Conservation (phyloP, 2,113 vertebrate species). For the Heterochromis multidens region DNA sequence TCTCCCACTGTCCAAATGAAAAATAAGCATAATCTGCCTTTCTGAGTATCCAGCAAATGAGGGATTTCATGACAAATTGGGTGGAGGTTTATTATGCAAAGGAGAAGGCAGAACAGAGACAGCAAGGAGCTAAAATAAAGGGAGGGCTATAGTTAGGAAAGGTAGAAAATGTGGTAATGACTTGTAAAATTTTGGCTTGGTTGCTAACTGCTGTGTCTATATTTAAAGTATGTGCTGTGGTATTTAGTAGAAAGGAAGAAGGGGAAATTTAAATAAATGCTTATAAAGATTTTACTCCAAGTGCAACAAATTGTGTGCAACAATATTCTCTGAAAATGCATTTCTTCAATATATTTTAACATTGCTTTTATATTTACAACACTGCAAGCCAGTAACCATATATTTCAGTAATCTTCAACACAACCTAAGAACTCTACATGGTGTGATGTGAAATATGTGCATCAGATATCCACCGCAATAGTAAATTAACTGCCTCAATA, state of each 20-base stretch:
- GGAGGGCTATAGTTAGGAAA: slow-evolving; percentile 27
- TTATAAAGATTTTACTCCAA: background rate
- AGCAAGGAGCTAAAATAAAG: slow-evolving; percentile 34
- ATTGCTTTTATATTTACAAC: background rate
- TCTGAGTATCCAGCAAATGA: slow-evolving; percentile 99
- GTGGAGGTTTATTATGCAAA: slow-evolving; percentile 87
- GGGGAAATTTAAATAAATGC: background rate
- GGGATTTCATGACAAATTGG: slow-evolving; percentile 99
- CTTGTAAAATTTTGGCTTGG: slow-evolving; percentile 35
- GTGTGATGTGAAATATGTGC: slow-evolving; percentile 22
- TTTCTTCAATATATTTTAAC: background rate
- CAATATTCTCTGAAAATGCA: background rate
- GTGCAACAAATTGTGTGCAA: background rate
- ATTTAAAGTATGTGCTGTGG: background rate
- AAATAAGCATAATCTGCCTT: slow-evolving; percentile 99
- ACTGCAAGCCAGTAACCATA: background rate
- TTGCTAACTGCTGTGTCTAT: slow-evolving; percentile 39
- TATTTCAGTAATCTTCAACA: background rate
- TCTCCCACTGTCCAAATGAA: slow-evolving; percentile 99
- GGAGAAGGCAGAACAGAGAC: slow-evolving; percentile 84
- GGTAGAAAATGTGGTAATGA: slow-evolving; percentile 58
- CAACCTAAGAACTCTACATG: background rate
- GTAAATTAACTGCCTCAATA: slow-evolving; percentile 73
- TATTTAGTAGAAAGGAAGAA: background rate
- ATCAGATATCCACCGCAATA: slow-evolving; percentile 58